Evolutionary conservation across 2,888 invertebrate species (phyloP), one percentile per base, ranked within the genome.

Genomic region (Meghimatium bilineatum): DNA sequence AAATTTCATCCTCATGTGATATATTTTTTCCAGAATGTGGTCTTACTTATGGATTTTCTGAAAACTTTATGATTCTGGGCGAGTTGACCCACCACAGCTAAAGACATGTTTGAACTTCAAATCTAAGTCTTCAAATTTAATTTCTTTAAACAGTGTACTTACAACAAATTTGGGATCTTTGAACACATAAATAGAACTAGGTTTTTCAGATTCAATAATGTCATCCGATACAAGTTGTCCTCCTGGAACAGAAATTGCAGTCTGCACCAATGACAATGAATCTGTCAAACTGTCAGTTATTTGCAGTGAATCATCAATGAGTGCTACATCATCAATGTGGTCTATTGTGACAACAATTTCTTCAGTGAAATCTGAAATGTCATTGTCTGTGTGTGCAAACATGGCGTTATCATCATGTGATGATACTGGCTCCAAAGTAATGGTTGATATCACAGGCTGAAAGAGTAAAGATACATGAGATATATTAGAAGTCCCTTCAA

Each of bases 131-230:
- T n/a, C n/a, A n/a, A n/a, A n/a, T n/a, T n/a, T n/a, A n/a, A n/a
- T n/a, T 20, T 56, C 20, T 63, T 63, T 10, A 8, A 63, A n/a
- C 14, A n/a, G 2, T 20, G 3, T 32, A 90, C 90, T 90, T 90
- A 94, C 94, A 89, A 94, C 92, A 91, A 94, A 94, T 44, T 90
- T 92, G 20, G 93, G 92, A 87, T 94, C 92, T 89, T 94, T 94
- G 86, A 94, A 94, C 12, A 92, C 72, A 78, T 72, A 83, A 56
- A 84, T 88, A 72, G 90, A 89, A 56, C 90, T 91, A 78, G 91
- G 91, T 86, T 93, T 93, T 29, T 91, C 90, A 44, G 86, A 84
- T 26, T 86, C 86, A 67, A 86, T 88, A 12, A 88, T 89, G 56
- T 85, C 86, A 38, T 86, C 86, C 29, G 87, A 85, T 34, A 81